Evolutionary conservation across 2,888 invertebrate species (phyloP).

Genomic region (Neoascia interrupta): DNA sequence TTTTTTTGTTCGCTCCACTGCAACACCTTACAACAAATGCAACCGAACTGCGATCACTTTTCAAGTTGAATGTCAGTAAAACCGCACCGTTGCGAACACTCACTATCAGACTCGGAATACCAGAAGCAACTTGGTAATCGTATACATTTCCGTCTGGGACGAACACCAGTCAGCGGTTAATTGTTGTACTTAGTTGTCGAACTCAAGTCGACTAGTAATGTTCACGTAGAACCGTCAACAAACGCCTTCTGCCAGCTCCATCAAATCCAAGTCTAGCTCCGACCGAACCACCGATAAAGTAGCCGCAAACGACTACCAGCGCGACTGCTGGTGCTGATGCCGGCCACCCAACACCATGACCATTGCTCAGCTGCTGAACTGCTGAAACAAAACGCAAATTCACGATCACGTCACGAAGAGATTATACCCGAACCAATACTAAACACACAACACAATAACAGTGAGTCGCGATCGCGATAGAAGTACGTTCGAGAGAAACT

Average conservation of each 20-base stretch:
- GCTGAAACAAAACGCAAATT: slow-evolving; percentile 59
- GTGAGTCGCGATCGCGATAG: slow-evolving; percentile 15
- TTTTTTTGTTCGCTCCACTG: not conserved
- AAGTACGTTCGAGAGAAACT: slow-evolving; percentile 34
- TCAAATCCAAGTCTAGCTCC: not conserved
- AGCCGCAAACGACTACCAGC: too few species aligned
- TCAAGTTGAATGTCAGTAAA: slow-evolving; percentile 68
- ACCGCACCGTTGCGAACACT: slow-evolving; percentile 32
- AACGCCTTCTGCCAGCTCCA: slow-evolving; percentile 25
- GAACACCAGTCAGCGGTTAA: slow-evolving; percentile 31
- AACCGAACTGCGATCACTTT: slow-evolving; percentile 53
- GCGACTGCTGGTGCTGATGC: too few species aligned
- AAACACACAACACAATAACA: slow-evolving; percentile 21
- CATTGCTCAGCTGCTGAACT: slow-evolving; percentile 34
- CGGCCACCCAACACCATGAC: slow-evolving; percentile 13
- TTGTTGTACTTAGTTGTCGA: slow-evolving; percentile 49
- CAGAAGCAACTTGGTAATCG: slow-evolving; percentile 40
- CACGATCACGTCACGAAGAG: slow-evolving; percentile 59
- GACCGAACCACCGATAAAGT: slow-evolving; percentile 21
- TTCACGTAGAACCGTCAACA: slow-evolving; percentile 20
- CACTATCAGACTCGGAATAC: slow-evolving; percentile 30
- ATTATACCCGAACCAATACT: slow-evolving; percentile 42
- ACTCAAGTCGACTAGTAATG: slow-evolving; percentile 25
- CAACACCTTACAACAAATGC: slow-evolving; percentile 32
- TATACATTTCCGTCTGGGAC: slow-evolving; percentile 46